A percentile compares a stretch with the other conserved stretches of the same genome.
These are phyloP conservation scores for Epizoanthus rinbou DNA, from an alignment of 92 coral and sea anemone genomes.

Conservation along the genomic window DNA sequence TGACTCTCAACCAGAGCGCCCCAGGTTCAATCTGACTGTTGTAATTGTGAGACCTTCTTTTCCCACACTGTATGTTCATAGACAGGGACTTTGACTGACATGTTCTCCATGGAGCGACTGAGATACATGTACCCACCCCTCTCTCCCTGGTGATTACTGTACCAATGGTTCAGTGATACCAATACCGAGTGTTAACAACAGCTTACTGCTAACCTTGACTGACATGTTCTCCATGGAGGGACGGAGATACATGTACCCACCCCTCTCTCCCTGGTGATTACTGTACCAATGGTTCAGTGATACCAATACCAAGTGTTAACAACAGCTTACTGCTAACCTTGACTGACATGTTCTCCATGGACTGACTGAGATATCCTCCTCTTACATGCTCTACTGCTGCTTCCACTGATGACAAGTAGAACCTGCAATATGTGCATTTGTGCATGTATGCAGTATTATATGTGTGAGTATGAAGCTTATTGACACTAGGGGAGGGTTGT, in stretches of 20 bases:
- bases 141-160: constrained; percentile 86
- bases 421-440: constrained; percentile 45
- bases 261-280: constrained; percentile 90
- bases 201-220: constrained; percentile 56
- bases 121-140: constrained; percentile 55
- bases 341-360: constrained; percentile 69
- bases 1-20: no score
- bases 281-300: constrained; percentile 46
- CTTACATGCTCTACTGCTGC: constrained; percentile 94
- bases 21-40: background rate
- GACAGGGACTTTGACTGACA: constrained; percentile 62
- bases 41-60: background rate
- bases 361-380: constrained; percentile 77
- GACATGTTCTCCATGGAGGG: constrained; percentile 74
- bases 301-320: background rate
- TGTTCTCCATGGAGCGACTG: constrained; percentile 70
- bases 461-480: no score
- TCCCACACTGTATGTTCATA: no score
- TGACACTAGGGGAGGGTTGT: no score
- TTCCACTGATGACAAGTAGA: constrained; percentile 88
- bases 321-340: constrained; percentile 49
- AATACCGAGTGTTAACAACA: background rate
- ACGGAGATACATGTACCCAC: constrained; percentile 43
- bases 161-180: constrained; percentile 15
- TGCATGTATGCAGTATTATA: no score